Base-by-base conservation (phyloP, 1,140 invertebrate genomes). In the Cryptotermes secundus region DNA sequence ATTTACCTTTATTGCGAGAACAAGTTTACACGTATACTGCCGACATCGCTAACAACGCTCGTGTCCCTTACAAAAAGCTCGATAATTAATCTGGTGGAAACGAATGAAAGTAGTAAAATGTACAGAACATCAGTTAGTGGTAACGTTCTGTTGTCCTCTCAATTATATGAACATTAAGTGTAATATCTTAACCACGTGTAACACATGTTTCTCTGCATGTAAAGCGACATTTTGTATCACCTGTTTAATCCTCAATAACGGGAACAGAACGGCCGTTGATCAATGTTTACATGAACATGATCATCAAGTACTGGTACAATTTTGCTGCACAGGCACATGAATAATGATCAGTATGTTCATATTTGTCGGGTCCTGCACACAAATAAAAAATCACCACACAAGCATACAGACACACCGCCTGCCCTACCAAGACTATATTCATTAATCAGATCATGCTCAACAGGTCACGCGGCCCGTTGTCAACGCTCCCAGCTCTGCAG, bases 401-500 rank as follows among this genome's bases (percentile, higher is more conserved):
- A 72, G n/a, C n/a, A 72, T 4, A 72, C n/a, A 72, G 59, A 72
- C 9, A 26, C 26, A 72, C n/a, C 26, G 26, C 59, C 26, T 31
- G 16, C 59, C 0, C 59, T 2, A 72, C 59, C 59, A 72, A 72
- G 59, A 72, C 7, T 16, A 31, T 72, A 72, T 72, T 72, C 59
- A 72, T 72, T 72, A 72, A 72, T 72, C 59, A 72, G 59, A 72
- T 72, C 7, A 72, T 31, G 59, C n/a, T 72, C 59, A 72, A 72
- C 59, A 72, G 59, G 59, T 72, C 59, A 72, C 7, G 31, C 0
- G 9, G n/a, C n/a, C 19, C 1, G 26, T 4, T 72, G 59, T 72
- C 59, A 72, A 26, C 59, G 59, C 10, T 7, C n/a, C 7, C 0
- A 31, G n/a, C 31, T 72, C 59, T 31, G 26, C 7, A 72, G 12